These are phyloP conservation scores for Holacanthus passer DNA, from an alignment of 2,113 vertebrate species.

Conservation along the genomic window DNA sequence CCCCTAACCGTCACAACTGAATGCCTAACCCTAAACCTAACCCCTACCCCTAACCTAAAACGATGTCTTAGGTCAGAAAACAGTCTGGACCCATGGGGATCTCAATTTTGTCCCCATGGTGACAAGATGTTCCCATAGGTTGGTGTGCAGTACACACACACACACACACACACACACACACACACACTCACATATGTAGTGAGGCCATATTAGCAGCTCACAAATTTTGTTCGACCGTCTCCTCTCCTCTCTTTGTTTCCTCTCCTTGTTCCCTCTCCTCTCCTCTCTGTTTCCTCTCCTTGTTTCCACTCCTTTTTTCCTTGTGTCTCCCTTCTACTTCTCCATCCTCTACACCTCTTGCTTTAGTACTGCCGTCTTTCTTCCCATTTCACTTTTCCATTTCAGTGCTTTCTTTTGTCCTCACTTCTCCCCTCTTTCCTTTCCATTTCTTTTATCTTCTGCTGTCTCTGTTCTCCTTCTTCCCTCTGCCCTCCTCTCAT, in stretches of 20 bases:
- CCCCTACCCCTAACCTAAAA: no score
- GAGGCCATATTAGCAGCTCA: slow-evolving; percentile 71
- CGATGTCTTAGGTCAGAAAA: no score
- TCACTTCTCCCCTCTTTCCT: neutral
- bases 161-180: slow-evolving; percentile 54
- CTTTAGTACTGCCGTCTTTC: neutral
- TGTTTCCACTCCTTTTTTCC: no score
- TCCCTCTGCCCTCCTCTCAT: neutral
- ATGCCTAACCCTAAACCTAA: no score
- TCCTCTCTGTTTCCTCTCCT: neutral
- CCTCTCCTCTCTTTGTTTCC: neutral
- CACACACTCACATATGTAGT: slow-evolving; percentile 29
- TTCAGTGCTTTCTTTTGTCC: neutral
- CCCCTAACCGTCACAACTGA: no score
- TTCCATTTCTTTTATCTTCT: no score
- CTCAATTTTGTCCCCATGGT: no score
- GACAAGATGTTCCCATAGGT: no score
- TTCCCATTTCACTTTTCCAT: neutral
- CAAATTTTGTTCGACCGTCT: slow-evolving; percentile 19
- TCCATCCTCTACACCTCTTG: neutral
- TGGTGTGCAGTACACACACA: no score
- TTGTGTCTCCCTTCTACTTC: neutral
- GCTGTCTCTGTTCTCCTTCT: neutral
- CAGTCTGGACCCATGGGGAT: no score
- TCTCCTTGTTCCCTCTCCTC: neutral